These are phyloP conservation scores for Euura saliciscinereae DNA, from an alignment of 1,140 invertebrate genomes.

Conservation along the genomic window DNA sequence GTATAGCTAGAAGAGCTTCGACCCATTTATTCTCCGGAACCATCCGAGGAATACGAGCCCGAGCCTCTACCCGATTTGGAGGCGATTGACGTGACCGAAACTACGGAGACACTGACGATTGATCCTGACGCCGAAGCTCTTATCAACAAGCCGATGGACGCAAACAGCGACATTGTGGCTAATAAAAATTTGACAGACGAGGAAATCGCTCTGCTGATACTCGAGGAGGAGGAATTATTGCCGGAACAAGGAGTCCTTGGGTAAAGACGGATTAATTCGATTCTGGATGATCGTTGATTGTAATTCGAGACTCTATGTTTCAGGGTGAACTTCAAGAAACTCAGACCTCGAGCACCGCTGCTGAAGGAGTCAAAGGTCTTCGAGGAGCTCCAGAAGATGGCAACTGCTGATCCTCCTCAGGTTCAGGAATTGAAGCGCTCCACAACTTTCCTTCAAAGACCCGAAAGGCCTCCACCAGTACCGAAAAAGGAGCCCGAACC, in stretches of 20 bases:
- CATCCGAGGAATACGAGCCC: neutral
- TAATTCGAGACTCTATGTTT: constrained; percentile 12
- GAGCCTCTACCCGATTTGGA: neutral
- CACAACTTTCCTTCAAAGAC: constrained; percentile 76
- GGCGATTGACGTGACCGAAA: neutral
- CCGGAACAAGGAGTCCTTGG: constrained; percentile 70
- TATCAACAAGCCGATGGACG: constrained; percentile 45
- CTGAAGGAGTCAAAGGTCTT: constrained; percentile 74
- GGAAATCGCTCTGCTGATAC: constrained; percentile 70
- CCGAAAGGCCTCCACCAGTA: constrained; percentile 66
- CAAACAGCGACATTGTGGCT: constrained; percentile 47
- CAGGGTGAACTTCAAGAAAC: constrained; percentile 72
- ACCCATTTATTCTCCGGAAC: constrained; percentile 37
- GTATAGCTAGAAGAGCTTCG: constrained; percentile 46
- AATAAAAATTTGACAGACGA: constrained; percentile 65
- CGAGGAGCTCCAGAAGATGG: constrained; percentile 64
- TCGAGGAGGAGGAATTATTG: constrained; percentile 70
- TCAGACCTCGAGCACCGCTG: constrained; percentile 67
- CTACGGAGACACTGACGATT: constrained; percentile 13
- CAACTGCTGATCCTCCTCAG: constrained; percentile 54
- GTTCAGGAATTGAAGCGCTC: constrained; percentile 65
- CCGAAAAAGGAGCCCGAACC: constrained; percentile 49
- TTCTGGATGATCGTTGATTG: constrained; percentile 20
- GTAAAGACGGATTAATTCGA: constrained; percentile 52
- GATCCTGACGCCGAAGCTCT: constrained; percentile 28